Conservation (phyloP, 2,888 invertebrate species). For the Lymantria monacha region DNA sequence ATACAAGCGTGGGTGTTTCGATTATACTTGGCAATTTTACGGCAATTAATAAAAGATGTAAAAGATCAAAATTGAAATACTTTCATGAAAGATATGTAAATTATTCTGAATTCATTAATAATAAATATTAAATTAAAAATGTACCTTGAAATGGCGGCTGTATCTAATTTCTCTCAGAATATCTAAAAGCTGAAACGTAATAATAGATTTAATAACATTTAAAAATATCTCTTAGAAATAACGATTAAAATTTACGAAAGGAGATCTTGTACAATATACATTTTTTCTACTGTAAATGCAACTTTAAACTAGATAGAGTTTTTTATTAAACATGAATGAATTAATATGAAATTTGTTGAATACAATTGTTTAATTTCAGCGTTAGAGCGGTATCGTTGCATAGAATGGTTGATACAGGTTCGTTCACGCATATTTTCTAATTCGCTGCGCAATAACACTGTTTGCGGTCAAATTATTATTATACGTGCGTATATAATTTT, state of each 20-base stretch:
- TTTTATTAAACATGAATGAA: conserved; percentile 32
- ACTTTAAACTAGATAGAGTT: conserved; percentile 33
- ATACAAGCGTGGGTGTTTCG: neutral
- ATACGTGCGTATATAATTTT: conserved; percentile 52
- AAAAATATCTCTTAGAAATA: conserved; percentile 2
- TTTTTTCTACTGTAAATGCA: conserved; percentile 1
- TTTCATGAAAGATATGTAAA: conserved; percentile 6
- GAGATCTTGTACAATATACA: neutral
- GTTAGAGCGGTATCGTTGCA: conserved; percentile 31
- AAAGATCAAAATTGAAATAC: neutral
- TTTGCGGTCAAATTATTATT: conserved; percentile 39
- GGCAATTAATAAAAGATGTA: neutral
- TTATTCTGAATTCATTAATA: conserved; percentile 4
- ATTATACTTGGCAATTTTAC: neutral
- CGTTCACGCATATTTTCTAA: conserved; percentile 48
- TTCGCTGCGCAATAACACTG: conserved; percentile 46
- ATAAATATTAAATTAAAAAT: neutral
- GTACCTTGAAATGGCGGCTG: conserved; percentile 1
- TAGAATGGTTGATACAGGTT: conserved; percentile 6
- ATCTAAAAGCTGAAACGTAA: neutral
- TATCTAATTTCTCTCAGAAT: conserved; percentile 1
- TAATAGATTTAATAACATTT: neutral
- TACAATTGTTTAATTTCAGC: conserved; percentile 42
- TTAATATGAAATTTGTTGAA: conserved; percentile 38
- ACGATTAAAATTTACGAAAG: conserved; percentile 22